Evolutionary conservation across 2,113 vertebrate genomes (phyloP).

Genomic region (Alouatta palliata): DNA sequence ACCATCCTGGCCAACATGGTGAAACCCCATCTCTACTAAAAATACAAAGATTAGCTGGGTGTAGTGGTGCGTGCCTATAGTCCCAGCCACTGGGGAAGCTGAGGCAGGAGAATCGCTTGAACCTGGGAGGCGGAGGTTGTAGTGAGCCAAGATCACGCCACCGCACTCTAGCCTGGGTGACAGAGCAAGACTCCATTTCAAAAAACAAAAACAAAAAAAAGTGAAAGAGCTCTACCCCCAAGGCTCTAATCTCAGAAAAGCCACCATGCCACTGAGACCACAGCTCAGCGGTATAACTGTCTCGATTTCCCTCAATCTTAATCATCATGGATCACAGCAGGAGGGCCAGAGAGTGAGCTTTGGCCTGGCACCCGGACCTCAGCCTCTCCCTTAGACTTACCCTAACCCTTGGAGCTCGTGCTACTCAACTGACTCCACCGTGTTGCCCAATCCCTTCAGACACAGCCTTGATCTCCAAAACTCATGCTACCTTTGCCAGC

Average conservation of each 20-base stretch:
- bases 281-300: not conserved
- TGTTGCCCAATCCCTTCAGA: fast-evolving
- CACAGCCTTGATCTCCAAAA: not conserved
- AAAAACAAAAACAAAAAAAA: not conserved
- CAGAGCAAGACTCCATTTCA: too few relatives aligned
- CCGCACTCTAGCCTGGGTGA: too few relatives aligned
- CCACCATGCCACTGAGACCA: not conserved
- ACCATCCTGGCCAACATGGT: too few relatives aligned
- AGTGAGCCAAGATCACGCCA: too few relatives aligned
- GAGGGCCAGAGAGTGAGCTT: not conserved
- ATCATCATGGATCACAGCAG: not conserved
- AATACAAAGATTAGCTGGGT: too few relatives aligned
- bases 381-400: not conserved
- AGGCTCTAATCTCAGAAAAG: not conserved
- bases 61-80: too few relatives aligned
- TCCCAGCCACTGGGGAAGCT: too few relatives aligned
- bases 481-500: not conserved
- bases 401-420: fast-evolving
- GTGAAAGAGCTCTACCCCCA: not conserved
- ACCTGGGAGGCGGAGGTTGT: too few relatives aligned
- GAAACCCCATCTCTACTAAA: too few relatives aligned
- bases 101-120: too few relatives aligned
- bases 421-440: fast-evolving
- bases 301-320: not conserved
- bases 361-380: not conserved